Evolutionary conservation across 2,797 vertebrate genomes (phyloP).

Genomic region (Hoplostethus atlanticus): DNA sequence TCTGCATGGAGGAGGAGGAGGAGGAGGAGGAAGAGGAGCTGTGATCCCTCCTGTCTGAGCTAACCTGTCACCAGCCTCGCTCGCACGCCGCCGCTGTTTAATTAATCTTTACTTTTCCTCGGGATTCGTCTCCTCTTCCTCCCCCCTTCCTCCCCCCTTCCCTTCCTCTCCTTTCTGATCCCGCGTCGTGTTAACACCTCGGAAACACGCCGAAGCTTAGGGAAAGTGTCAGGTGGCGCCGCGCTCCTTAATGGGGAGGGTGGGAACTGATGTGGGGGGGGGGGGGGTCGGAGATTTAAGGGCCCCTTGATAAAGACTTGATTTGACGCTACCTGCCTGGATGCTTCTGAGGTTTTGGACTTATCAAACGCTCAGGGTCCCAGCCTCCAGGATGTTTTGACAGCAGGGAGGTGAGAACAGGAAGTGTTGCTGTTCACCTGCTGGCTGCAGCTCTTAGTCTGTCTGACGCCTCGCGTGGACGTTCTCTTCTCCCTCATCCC

Average conservation of each 20-base stretch:
- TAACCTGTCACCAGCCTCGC: conserved; percentile 56
- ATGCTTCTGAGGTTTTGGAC: conserved; percentile 6
- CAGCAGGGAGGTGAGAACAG: conserved; percentile 43
- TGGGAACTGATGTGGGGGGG: not conserved
- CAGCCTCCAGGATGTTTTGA: conserved; percentile 38
- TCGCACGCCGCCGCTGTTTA: conserved; percentile 62
- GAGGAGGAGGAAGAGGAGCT: conserved; percentile 42
- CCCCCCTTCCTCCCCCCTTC: not conserved
- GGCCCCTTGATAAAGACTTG: conserved; percentile 21
- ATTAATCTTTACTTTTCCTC: conserved; percentile 71
- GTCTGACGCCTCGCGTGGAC: conserved; percentile 43
- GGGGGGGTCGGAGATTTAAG: not conserved
- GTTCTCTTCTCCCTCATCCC: not conserved
- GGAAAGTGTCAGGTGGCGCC: conserved; percentile 21
- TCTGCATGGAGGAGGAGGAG: conserved; percentile 26
- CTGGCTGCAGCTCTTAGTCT: conserved; percentile 40
- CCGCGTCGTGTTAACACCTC: conserved; percentile 59
- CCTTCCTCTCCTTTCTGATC: conserved; percentile 19
- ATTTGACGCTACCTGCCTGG: conserved; percentile 12
- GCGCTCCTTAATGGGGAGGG: too few relatives aligned
- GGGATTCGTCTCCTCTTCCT: conserved; percentile 10
- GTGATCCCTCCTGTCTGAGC: conserved; percentile 62
- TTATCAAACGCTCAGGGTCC: conserved; percentile 28
- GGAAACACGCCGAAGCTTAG: conserved; percentile 23
- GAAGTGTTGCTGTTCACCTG: conserved; percentile 53